Percentiles rank a stretch among this genome's conserved stretches.
Conservation (phyloP, 2,797 vertebrate genomes). For the Pyrocephalus nanus region DNA sequence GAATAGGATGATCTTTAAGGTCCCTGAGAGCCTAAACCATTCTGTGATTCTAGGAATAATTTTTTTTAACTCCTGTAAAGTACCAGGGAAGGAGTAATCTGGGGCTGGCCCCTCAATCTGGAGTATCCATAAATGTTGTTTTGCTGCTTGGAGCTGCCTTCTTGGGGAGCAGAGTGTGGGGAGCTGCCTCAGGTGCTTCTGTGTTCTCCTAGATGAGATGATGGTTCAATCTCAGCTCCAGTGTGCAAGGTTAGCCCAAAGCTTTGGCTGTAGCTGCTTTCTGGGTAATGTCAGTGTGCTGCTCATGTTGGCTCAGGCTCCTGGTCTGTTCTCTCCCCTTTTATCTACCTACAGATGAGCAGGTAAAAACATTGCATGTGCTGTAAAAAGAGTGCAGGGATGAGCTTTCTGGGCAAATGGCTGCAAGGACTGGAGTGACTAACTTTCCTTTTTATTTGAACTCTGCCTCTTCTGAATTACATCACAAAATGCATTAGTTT, state of each 20-base stretch:
- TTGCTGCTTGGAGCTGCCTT: neutral
- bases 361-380: neutral
- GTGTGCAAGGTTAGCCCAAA: neutral
- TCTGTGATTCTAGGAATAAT: neutral
- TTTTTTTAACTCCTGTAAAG: neutral
- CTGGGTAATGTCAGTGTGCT: neutral
- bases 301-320: neutral
- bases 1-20: neutral
- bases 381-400: neutral
- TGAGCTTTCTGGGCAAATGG: neutral
- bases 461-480: neutral
- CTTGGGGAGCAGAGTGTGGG: neutral
- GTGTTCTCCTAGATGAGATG: neutral
- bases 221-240: neutral
- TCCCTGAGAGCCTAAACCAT: neutral
- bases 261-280: neutral
- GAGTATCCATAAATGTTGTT: neutral
- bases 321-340: neutral
- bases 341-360: neutral
- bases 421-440: neutral
- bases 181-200: neutral
- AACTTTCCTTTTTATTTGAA: neutral
- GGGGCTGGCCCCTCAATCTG: neutral
- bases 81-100: neutral
- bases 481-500: neutral